Percentiles rank a stretch among this genome's conserved stretches.
Evolutionary conservation across 2,888 invertebrate genomes (phyloP).

Genomic region (Cremastobaeus sp.): DNA sequence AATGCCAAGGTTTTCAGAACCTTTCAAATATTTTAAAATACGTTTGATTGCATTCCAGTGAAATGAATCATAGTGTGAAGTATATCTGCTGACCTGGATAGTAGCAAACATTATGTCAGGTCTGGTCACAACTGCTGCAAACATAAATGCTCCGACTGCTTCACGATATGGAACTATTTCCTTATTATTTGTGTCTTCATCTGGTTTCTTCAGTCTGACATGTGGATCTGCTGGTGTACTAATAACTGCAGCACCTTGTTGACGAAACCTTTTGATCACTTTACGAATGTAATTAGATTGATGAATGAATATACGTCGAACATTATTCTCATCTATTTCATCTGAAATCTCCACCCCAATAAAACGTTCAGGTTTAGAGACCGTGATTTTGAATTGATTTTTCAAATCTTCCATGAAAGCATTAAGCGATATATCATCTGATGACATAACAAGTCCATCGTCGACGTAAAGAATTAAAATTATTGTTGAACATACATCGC

Average conservation of each 20-base stretch:
- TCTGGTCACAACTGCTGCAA: conserved; percentile 44
- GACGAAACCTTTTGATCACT: conserved; percentile 13
- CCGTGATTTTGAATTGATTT: conserved; percentile 6
- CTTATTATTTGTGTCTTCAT: background rate
- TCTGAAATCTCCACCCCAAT: conserved; percentile 20
- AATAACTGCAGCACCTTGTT: background rate
- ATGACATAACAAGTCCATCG: conserved; percentile 9
- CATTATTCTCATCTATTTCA: background rate
- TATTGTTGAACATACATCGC: background rate
- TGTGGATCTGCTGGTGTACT: conserved; percentile 39
- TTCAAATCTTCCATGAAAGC: background rate
- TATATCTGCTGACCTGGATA: conserved; percentile 46
- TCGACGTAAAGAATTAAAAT: conserved; percentile 7
- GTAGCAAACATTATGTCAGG: conserved; percentile 60
- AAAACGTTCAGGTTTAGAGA: conserved; percentile 2
- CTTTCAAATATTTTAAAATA: conserved; percentile 57
- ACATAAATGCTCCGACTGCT: conserved; percentile 51
- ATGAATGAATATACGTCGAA: conserved; percentile 26
- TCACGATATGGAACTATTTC: conserved; percentile 42
- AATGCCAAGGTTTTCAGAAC: conserved; percentile 40
- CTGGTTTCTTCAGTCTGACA: conserved; percentile 11
- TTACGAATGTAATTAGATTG: conserved; percentile 14
- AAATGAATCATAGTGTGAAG: conserved; percentile 13
- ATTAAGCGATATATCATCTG: background rate
- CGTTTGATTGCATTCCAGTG: conserved; percentile 59